Conservation (phyloP, 1,140 invertebrate species). For the Melanaphis sacchari region DNA sequence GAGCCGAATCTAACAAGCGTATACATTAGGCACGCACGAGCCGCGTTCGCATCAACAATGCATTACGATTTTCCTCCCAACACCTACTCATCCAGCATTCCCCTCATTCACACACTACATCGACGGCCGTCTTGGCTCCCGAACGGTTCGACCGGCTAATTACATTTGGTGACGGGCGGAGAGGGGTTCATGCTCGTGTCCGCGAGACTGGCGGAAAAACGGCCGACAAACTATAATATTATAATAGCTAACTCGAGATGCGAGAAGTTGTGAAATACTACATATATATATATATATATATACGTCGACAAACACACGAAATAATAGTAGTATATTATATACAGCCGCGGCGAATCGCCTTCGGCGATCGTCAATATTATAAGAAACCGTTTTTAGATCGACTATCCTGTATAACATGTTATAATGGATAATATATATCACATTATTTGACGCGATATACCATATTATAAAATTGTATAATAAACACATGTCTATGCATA, state of each 20-base stretch:
- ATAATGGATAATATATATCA: background rate
- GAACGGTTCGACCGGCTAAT: conserved; percentile 18
- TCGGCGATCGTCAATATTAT: background rate
- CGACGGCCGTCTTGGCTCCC: background rate
- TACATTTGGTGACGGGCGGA: background rate
- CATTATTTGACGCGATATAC: background rate
- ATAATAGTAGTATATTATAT: background rate
- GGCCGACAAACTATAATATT: background rate
- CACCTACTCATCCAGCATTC: background rate
- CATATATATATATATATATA: background rate
- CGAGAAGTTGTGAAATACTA: background rate
- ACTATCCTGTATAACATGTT: background rate
- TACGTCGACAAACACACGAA: background rate
- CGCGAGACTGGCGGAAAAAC: conserved; percentile 41
- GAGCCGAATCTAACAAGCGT: conserved; percentile 43
- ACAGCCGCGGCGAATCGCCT: background rate
- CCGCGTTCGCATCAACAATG: conserved; percentile 28
- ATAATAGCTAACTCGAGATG: background rate
- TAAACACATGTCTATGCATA: background rate
- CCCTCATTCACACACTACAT: background rate
- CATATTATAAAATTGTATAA: background rate
- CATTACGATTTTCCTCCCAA: background rate
- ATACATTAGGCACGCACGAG: conserved; percentile 53
- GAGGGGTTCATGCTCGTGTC: background rate
- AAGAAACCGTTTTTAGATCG: background rate